Percentiles rank a stretch among this genome's conserved stretches.
Evolutionary conservation across 2,113 vertebrate genomes (phyloP).

Genomic region (Oryzias woworae): DNA sequence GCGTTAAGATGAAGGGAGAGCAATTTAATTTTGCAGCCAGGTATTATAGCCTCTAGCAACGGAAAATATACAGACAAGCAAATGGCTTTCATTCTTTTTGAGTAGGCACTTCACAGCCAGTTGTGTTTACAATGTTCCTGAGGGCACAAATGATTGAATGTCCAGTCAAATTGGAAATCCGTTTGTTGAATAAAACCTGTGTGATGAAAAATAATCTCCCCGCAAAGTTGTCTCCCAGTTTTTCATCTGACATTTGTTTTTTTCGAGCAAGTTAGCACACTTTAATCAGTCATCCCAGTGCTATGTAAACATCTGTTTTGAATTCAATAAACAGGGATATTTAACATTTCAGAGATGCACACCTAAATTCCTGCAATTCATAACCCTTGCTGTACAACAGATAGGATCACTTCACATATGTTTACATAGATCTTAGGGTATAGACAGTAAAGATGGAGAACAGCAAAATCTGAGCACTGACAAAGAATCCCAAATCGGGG

Average conservation of each 20-base stretch:
- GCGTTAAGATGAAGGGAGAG: slow-evolving; percentile 36
- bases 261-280: neutral
- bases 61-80: slow-evolving; percentile 49
- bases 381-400: no score
- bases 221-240: slow-evolving; percentile 7
- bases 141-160: slow-evolving; percentile 35
- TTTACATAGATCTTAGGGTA: no score
- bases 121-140: slow-evolving; percentile 40
- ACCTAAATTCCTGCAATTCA: neutral
- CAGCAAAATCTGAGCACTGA: no score
- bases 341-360: neutral
- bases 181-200: slow-evolving; percentile 26
- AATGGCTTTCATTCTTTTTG: slow-evolving; percentile 52
- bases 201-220: slow-evolving; percentile 13
- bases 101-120: slow-evolving; percentile 40
- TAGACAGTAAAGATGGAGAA: no score
- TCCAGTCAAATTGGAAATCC: slow-evolving; percentile 39
- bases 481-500: no score
- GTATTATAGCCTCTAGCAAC: slow-evolving; percentile 40
- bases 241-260: slow-evolving; percentile 16
- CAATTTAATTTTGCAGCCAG: slow-evolving; percentile 33
- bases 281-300: slow-evolving; percentile 2
- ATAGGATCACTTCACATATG: no score
- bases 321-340: neutral
- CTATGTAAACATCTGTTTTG: neutral